Evolutionary conservation across 2,113 vertebrate genomes (phyloP).

Genomic region (Tetraodon nigroviridis): DNA sequence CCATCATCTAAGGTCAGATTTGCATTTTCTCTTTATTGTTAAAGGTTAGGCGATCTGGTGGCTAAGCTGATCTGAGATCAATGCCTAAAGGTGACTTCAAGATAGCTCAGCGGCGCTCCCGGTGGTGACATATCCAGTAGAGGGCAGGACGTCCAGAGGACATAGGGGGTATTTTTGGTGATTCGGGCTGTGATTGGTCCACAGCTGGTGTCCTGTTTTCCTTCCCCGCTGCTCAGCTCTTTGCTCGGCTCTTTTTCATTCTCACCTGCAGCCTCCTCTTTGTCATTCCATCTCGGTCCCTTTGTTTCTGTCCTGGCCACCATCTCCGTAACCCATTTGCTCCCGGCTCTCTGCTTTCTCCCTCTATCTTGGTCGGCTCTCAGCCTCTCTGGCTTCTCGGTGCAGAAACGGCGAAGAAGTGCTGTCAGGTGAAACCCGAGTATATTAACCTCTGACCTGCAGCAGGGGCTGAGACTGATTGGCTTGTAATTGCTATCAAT

Average conservation of each 20-base stretch:
- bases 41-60: conserved; percentile 66
- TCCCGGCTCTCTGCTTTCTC: conserved; percentile 17
- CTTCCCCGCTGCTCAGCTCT: conserved; percentile 20
- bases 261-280: conserved; percentile 34
- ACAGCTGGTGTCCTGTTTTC: conserved; percentile 12
- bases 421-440: conserved; percentile 46
- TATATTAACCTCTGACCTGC: conserved; percentile 62
- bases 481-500: conserved; percentile 55
- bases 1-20: conserved; percentile 70
- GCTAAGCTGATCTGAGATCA: conserved; percentile 66
- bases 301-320: conserved; percentile 42
- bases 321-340: conserved; percentile 51
- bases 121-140: conserved; percentile 39
- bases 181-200: conserved; percentile 29
- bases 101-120: conserved; percentile 15
- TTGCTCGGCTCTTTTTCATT: conserved; percentile 17
- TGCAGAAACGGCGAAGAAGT: conserved; percentile 22
- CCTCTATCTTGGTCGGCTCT: neutral
- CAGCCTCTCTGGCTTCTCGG: conserved; percentile 9
- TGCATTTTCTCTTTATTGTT: conserved; percentile 67
- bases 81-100: conserved; percentile 39
- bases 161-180: conserved; percentile 11
- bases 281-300: conserved; percentile 46
- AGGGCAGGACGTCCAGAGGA: conserved; percentile 29
- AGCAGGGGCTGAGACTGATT: conserved; percentile 47